phyloP scores from a whole-genome alignment of 1,140 invertebrate genomes.

The Fopius arisanus region DNA sequence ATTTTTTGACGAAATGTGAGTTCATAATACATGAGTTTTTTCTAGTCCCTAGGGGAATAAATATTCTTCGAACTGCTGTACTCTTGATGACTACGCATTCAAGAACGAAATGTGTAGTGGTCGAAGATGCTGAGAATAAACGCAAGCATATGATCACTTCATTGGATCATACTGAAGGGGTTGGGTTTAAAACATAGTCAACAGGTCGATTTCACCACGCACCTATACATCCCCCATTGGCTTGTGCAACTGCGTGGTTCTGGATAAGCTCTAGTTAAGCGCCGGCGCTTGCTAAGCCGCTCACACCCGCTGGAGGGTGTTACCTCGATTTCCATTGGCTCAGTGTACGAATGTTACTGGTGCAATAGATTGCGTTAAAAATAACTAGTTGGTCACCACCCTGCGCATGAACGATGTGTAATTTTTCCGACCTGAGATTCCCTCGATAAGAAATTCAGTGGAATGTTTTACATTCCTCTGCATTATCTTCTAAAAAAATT shows the following conservation, averaged over 20 bases:
- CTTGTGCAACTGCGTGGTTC: background rate
- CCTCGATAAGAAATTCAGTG: no score
- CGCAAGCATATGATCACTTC: slow-evolving; percentile 55
- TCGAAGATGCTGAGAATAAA: no score
- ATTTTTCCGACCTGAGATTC: background rate
- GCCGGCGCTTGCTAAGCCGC: slow-evolving; percentile 63
- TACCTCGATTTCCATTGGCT: slow-evolving; percentile 57
- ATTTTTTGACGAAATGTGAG: no score
- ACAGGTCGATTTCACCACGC: slow-evolving; percentile 52
- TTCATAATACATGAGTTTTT: no score
- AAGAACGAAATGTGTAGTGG: no score
- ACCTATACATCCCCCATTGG: background rate
- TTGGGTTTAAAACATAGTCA: slow-evolving; percentile 57
- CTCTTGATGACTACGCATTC: no score
- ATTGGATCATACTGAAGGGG: slow-evolving; percentile 58
- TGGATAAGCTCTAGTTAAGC: slow-evolving; percentile 63
- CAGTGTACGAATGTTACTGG: background rate
- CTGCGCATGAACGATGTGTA: slow-evolving; percentile 34
- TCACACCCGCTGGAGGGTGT: slow-evolving; percentile 62
- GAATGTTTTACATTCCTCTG: no score
- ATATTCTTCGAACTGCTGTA: no score
- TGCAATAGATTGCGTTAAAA: background rate
- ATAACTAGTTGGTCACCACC: slow-evolving; percentile 16
- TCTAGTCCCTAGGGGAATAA: no score
- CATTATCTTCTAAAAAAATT: no score